A percentile compares a stretch with the other conserved stretches of the same genome.
Evolutionary conservation across 1,140 invertebrate genomes (phyloP).

Genomic region (Lutraria rhynchaena): DNA sequence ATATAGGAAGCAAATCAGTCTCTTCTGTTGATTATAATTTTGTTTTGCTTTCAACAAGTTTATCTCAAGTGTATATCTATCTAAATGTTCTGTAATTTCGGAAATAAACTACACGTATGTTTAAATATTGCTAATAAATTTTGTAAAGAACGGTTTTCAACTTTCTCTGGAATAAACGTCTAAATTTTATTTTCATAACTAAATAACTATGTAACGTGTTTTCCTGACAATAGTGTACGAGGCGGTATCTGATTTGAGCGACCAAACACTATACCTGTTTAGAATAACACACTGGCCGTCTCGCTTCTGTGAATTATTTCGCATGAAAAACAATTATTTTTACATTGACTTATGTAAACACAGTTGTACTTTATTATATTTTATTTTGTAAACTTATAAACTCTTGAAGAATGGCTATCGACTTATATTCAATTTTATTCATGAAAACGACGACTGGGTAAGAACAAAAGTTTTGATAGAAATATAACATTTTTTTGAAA

Average conservation of each 20-base stretch:
- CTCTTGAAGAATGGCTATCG: no score
- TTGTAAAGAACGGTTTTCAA: not conserved
- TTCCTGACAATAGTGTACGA: not conserved
- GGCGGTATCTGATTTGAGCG: not conserved
- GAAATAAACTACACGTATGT: not conserved
- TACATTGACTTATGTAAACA: not conserved
- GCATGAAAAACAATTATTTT: not conserved
- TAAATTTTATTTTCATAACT: no score
- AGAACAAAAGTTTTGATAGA: no score
- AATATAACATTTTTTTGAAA: no score
- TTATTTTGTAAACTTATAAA: no score
- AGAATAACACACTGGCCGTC: not conserved
- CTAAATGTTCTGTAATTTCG: not conserved
- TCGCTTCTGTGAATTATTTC: not conserved
- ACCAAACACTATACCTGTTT: not conserved
- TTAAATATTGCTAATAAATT: not conserved
- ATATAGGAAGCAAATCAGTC: no score
- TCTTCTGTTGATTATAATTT: no score
- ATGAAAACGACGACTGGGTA: no score
- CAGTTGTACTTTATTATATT: not conserved
- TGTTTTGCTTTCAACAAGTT: not conserved
- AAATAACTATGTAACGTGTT: not conserved
- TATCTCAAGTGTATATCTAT: not conserved
- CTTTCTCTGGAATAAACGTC: not conserved
- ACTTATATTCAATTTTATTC: no score